Evolutionary conservation across 2,797 vertebrate species (phyloP).

Genomic region (Gadopsis marmoratus): DNA sequence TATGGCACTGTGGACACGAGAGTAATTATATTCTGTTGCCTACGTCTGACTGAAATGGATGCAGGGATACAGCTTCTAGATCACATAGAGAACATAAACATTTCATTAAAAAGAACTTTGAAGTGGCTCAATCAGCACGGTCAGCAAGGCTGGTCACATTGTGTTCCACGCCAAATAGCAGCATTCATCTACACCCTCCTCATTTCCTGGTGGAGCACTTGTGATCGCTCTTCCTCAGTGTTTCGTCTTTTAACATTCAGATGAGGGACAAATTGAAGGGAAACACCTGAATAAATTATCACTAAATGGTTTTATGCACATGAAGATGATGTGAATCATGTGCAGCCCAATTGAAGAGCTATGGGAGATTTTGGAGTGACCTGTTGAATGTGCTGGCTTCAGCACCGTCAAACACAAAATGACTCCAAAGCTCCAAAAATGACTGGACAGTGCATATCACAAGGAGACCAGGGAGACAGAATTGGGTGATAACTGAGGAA

Average conservation of each 20-base stretch:
- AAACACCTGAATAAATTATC: neutral
- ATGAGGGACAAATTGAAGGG: neutral
- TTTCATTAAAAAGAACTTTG: constrained; percentile 25
- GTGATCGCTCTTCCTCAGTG: neutral
- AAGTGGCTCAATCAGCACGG: constrained; percentile 40
- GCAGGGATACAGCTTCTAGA: neutral
- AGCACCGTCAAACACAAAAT: neutral
- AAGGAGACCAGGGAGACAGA: neutral
- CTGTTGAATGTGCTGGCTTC: neutral
- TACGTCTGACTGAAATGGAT: constrained; percentile 29
- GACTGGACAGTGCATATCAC: neutral
- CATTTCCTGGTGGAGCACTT: neutral
- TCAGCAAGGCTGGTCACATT: constrained; percentile 20
- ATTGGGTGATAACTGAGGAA: no score
- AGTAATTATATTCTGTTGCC: constrained; percentile 9
- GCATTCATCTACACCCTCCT: neutral
- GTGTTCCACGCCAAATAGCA: neutral
- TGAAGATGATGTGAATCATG: neutral
- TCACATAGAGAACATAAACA: constrained; percentile 13
- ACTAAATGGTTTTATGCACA: neutral
- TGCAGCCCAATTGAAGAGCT: neutral
- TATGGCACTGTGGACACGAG: constrained; percentile 51
- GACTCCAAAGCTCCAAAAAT: neutral
- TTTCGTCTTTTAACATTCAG: neutral
- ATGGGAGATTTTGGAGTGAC: neutral